Evolutionary conservation across 1,140 invertebrate genomes (phyloP), one percentile per base, ranked within the genome.

Genomic region (Cheumatopsyche charites): DNA sequence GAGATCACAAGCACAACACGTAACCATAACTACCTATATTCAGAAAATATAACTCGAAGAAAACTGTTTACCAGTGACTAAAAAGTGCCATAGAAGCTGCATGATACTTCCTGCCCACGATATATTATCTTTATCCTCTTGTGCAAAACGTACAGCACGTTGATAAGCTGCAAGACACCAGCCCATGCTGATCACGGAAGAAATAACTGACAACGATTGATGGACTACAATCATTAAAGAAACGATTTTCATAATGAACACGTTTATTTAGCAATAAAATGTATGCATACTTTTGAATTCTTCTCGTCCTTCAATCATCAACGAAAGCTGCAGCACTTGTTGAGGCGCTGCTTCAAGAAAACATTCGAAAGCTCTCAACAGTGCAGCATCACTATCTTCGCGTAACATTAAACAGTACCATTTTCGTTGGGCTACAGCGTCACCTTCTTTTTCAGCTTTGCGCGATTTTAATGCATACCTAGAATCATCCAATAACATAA

Each of bases 261-360:
- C 67, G 13, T 43, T 43, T 43, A 9, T 52, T n/a, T 52, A 52
- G 6, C 11, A 11, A 52, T 52, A n/a, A 52, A 43, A 9, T 52
- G 15, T 17, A n/a, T n/a, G 29, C 76, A 78, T 69, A 83, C 82
- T 72, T 73, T 79, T 79, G 55, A 83, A 79, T 26, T 81, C 78
- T 55, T 86, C 77, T 77, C 86, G 80, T 72, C 83, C 79, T 25
- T 80, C 80, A 6, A 88, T 82, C 77, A 88, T 86, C 73, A 90
- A 90, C 77, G 88, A 90, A 26, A 94, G 83, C 82, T 95, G 94
- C 68, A 96, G 82, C 45, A 95, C 90, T 76, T 94, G 90, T 79
- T 96, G 94, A 5, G 94, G 94, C 0, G 93, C 94, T 13, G 93
- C 89, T 84, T 97, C 94, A 71, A 96, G 86, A 80, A 95, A 97